phyloP scores from a whole-genome alignment of 2,888 invertebrate genomes.

The Eudemis profundana region DNA sequence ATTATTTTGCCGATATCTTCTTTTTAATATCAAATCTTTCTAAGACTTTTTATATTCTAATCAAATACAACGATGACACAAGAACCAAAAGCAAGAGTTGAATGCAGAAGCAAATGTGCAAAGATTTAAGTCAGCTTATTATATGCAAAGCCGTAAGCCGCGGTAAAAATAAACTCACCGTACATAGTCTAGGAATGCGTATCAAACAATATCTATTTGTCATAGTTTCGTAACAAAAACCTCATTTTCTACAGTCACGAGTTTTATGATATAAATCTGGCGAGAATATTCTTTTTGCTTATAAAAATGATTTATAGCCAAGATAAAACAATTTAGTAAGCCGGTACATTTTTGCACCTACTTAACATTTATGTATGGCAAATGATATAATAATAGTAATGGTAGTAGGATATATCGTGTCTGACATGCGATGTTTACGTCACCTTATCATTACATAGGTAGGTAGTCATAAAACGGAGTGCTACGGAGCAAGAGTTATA shows the following conservation, averaged over 20 bases:
- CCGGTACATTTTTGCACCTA: conserved; percentile 10
- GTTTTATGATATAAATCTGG: conserved; percentile 34
- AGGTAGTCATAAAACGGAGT: no score
- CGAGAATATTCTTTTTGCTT: conserved; percentile 20
- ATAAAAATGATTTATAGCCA: conserved; percentile 24
- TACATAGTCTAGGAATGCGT: neutral
- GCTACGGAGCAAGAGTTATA: no score
- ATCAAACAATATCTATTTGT: conserved; percentile 20
- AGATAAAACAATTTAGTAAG: conserved; percentile 15
- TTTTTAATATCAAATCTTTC: no score
- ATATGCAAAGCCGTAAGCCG: no score
- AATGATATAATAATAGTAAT: neutral
- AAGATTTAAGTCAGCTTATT: no score
- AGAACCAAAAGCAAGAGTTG: no score
- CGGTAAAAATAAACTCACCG: neutral
- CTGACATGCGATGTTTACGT: no score
- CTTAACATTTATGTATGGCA: neutral
- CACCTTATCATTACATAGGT: no score
- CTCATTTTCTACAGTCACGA: conserved; percentile 37
- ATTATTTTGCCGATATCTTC: no score
- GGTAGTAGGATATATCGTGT: neutral
- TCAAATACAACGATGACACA: no score
- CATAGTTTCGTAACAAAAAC: conserved; percentile 25
- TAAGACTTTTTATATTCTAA: no score
- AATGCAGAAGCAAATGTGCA: no score